phyloP scores from a whole-genome alignment of 2,888 invertebrate genomes.

The Lasioglossum calceatum region DNA sequence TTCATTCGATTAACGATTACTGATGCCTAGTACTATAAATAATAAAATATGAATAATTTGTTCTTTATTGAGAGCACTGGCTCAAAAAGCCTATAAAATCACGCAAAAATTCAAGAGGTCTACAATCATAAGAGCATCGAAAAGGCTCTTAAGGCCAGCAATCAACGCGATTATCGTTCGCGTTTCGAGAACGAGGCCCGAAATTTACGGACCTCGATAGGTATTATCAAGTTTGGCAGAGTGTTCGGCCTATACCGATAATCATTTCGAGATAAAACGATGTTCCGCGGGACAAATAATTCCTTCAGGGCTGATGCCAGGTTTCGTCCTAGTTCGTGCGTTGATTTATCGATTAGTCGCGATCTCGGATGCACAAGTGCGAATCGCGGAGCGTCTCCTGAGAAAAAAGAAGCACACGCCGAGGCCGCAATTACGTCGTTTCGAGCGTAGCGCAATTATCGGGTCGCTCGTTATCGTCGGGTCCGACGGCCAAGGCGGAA shows the following conservation, averaged over 20 bases:
- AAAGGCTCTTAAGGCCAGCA: background rate
- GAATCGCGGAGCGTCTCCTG: slow-evolving; percentile 20
- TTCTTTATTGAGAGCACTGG: too few species aligned
- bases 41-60: background rate
- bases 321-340: slow-evolving; percentile 52
- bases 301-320: slow-evolving; percentile 60
- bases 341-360: slow-evolving; percentile 66
- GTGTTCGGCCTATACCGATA: slow-evolving; percentile 37
- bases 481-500: slow-evolving; percentile 36
- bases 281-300: slow-evolving; percentile 44
- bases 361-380: slow-evolving; percentile 17
- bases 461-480: slow-evolving; percentile 54
- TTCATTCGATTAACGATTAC: background rate
- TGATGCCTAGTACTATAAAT: background rate
- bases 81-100: background rate
- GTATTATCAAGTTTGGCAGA: slow-evolving; percentile 39
- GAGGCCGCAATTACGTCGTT: slow-evolving; percentile 56
- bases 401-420: slow-evolving; percentile 37
- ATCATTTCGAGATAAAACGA: slow-evolving; percentile 43
- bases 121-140: background rate
- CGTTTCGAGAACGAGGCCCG: background rate
- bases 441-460: slow-evolving; percentile 61
- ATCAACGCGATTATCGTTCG: slow-evolving; percentile 3
- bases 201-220: slow-evolving; percentile 33
- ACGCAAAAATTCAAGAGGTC: background rate